Evolutionary conservation across 2,797 vertebrate genomes (phyloP), one percentile per base, ranked within the genome.

Genomic region (Austrolebias charrua): DNA sequence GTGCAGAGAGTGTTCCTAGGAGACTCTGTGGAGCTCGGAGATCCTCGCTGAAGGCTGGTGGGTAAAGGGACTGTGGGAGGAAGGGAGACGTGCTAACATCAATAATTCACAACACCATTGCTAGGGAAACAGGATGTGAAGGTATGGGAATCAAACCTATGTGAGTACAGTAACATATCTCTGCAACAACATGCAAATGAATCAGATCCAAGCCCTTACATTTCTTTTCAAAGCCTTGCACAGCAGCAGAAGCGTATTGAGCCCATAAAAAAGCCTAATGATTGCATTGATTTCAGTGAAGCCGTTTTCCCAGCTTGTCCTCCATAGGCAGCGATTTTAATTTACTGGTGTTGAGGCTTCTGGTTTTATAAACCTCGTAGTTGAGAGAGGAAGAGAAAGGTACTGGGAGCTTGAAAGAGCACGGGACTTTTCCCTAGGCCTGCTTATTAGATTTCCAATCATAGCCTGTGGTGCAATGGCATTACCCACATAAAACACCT

Each of bases 361-460:
- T 79, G 69, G 66, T 76, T 86, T 86, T 84, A 79, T 85, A 86
- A 85, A 86, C 66, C 72, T 63, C 43, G 29, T 46, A 51, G 67
- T 59, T 73, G 62, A 61, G 54, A 75, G 58, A 73, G 65, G 58
- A 74, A 59, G 54, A 69, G 75, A 73, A 76, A 62, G 64, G 63
- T 75, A 73, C 54, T 42, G 68, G 53, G 64, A 62, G 64, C 44
- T 72, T 49, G 51, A 71, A 82, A 85, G 83, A 85, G 74, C 75
- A 74, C 13, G 15, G 67, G 75, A 73, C 78, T 85, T 78, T 86
- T 86, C 80, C 76, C 75, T 51, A 67, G 70, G 75, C 63, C 80
- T 83, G 76, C 88, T 90, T 88, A 91, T 90, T 91, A 90, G 85
- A 91, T 90, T 88, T 90, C 86, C 90, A 91, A 91, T 91, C 90